Evolutionary conservation across 2,888 invertebrate genomes (phyloP), one percentile per base, ranked within the genome.

Genomic region (Meghimatium bilineatum): DNA sequence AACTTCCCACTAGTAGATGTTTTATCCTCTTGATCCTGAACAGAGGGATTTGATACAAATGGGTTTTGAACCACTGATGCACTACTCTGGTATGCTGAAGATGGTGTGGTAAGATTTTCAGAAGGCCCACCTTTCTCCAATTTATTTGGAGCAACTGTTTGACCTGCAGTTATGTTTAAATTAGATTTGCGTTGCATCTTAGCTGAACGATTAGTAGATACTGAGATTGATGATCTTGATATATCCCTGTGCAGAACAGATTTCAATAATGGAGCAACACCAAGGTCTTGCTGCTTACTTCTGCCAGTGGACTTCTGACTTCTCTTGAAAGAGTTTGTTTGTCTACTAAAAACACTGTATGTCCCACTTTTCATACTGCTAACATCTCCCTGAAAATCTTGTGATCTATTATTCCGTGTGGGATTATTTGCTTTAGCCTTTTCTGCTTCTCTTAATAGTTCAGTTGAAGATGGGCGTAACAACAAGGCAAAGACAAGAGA

Each of bases 361-460:
- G 80, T 69, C 23, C 84, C 84, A 69, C 84, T 84, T 14, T 44
- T 63, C 49, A 84, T 56, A 71, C 84, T 84, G 32, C 69, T 60
- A 10, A 26, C 56, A 38, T 56, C 84, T 38, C 84, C 76, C 34
- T 83, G 79, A 52, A 79, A 72, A 20, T 49, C 66, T 12, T 10
- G 52, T 0, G 1, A 12, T 32, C 23, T 69, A n/a, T 26, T 29
- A 44, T n/a, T n/a, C 17, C n/a, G 36, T 26, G 72, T 71, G 12
- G 63, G 52, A 8, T 79, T n/a, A 26, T 72, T 66, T 38, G 29
- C 32, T 34, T 74, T 63, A 12, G 23, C 32, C n/a, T 66, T 56
- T 63, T 84, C 84, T 17, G 74, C 80, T 20, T 72, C 29, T 44
- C 80, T 72, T 26, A 71, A 44, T 26, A 20, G 56, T 32, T 84